Base-by-base conservation (phyloP, 2,888 invertebrate genomes). In the Acanthopleura granulata region DNA sequence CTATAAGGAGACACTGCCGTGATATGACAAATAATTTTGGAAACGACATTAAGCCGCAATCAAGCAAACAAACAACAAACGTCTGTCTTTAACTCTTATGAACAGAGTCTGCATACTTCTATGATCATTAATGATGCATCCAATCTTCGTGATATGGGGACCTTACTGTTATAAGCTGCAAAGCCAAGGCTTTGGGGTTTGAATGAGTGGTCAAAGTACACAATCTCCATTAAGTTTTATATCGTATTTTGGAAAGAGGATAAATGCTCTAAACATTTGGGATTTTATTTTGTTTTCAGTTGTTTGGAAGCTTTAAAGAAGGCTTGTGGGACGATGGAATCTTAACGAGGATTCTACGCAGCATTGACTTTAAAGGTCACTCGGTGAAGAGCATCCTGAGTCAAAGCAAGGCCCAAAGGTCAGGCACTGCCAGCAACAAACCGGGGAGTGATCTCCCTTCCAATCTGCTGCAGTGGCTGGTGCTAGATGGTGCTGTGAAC, bases 401-500 rank as follows among this genome's bases (percentile, higher is more conserved):
- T 16, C 82, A 77, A 15, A 80, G 81, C 69, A 79, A 78, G 71
- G 81, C 81, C 29, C 84, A 86, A 49, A 86, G 84, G 74, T 81
- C 82, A 74, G 82, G 83, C 62, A 22, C 29, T 12, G 29, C 15
- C 15, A 80, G 77, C 25, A 83, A 83, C 57, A 77, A 77, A 40
- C 12, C 29, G 1, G 40, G 11, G 29, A 61, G 76, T 15, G 87
- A 88, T 51, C 70, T 84, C n/a, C 85, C 86, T 0, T 86, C 86
- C 12, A 75, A 84, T 6, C 75, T 88, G 29, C 78, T 85, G 16
- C 82, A 85, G 51, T 89, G 89, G 90, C 77, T 90, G 25, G 83
- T 90, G 0, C 75, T 90, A 74, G 90, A 90, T 77, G 90, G 90
- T 0, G 81, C 83, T 49, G 78, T 90, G 30, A 82, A 86, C 73